Percentiles rank a stretch among this genome's conserved stretches.
Conservation (phyloP, 2,113 vertebrate genomes). For the Chlamydotis undulata region DNA sequence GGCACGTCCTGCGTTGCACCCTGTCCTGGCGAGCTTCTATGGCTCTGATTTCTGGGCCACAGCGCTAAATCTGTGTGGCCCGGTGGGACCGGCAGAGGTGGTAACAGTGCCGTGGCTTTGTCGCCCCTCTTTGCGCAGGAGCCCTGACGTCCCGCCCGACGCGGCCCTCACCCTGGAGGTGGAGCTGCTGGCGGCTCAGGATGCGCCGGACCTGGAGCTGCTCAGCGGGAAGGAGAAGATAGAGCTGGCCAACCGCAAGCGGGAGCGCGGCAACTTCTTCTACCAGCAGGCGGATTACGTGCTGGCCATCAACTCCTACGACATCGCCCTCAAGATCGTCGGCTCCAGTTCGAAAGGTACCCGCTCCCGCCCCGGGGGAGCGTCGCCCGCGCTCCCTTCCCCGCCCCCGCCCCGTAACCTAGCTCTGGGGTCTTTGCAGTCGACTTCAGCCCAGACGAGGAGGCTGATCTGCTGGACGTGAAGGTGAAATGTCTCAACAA, state of each 20-base stretch:
- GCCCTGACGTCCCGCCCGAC: slow-evolving; percentile 81
- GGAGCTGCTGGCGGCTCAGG: slow-evolving; percentile 80
- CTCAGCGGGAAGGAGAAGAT: slow-evolving; percentile 82
- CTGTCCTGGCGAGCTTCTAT: rapidly evolving
- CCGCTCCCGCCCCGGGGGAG: rapidly evolving
- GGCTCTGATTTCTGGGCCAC: neutral
- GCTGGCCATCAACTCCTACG: slow-evolving; percentile 92
- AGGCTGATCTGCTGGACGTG: slow-evolving; percentile 85
- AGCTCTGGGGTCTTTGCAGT: slow-evolving; percentile 70
- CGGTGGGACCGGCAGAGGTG: neutral
- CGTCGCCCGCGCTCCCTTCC: rapidly evolving
- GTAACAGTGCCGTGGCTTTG: rapidly evolving
- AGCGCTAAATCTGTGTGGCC: rapidly evolving
- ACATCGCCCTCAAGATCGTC: slow-evolving; percentile 88
- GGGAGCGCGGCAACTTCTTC: slow-evolving; percentile 89
- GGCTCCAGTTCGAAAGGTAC: slow-evolving; percentile 92
- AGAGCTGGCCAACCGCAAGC: slow-evolving; percentile 84
- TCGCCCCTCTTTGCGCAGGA: slow-evolving; percentile 47
- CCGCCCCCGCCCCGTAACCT: neutral
- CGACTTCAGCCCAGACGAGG: slow-evolving; percentile 86
- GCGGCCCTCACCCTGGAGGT: slow-evolving; percentile 85
- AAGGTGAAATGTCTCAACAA: slow-evolving; percentile 98
- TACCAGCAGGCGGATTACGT: slow-evolving; percentile 91
- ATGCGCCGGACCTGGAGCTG: slow-evolving; percentile 85
- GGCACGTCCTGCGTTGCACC: rapidly evolving